phyloP scores from a whole-genome alignment of 1,140 invertebrate species.

The Andricus grossulariae region DNA sequence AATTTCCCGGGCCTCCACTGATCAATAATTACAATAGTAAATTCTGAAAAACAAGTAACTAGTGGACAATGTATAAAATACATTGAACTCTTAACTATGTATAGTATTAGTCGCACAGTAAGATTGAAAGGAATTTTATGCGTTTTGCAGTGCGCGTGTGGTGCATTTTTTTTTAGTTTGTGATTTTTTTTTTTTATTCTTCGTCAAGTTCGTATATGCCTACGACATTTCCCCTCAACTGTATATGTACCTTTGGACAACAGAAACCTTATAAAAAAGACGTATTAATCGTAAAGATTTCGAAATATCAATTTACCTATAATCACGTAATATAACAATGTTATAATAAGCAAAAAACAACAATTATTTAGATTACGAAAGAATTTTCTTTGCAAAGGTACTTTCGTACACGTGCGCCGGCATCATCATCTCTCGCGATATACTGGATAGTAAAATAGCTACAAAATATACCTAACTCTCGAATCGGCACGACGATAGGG shows the following conservation, averaged over 20 bases:
- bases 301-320: slow-evolving; percentile 49
- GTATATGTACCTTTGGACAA: slow-evolving; percentile 27
- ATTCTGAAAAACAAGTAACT: too few relatives aligned
- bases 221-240: slow-evolving; percentile 22
- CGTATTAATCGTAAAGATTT: slow-evolving; percentile 50
- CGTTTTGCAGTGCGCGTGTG: neutral
- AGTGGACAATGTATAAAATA: neutral
- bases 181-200: neutral
- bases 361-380: slow-evolving; percentile 50
- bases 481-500: slow-evolving; percentile 37
- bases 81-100: too few relatives aligned
- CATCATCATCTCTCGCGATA: slow-evolving; percentile 14
- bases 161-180: neutral
- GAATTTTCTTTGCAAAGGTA: slow-evolving; percentile 47
- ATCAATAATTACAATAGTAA: too few relatives aligned
- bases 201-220: neutral
- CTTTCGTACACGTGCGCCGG: slow-evolving; percentile 36
- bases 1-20: too few relatives aligned
- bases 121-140: slow-evolving; percentile 1
- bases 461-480: slow-evolving; percentile 44
- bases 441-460: slow-evolving; percentile 33
- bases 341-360: slow-evolving; percentile 52
- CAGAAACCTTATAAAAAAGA: slow-evolving; percentile 45
- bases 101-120: neutral
- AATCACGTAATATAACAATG: slow-evolving; percentile 49